Evolutionary conservation across 64 coral and sea anemone species (phyloP).

Genomic region (Dendronephthya gigantea): DNA sequence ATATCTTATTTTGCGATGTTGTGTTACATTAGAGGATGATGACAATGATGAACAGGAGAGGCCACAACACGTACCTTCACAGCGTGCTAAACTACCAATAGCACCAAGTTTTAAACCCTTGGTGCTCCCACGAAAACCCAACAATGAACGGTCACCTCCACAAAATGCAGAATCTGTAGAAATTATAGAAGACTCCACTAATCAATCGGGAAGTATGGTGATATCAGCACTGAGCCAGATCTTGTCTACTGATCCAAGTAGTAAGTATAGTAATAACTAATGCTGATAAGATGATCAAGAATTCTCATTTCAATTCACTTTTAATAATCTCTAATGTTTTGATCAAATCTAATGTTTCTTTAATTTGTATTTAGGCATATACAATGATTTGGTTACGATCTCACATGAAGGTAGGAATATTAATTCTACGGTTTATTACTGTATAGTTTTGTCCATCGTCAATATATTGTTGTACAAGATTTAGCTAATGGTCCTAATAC

Average conservation of each 20-base stretch:
- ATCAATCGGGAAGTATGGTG: not conserved
- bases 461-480: not conserved
- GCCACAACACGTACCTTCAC: not conserved
- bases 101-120: slow-evolving; percentile 12
- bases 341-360: not conserved
- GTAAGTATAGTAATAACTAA: not conserved
- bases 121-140: not conserved
- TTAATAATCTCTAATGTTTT: not conserved
- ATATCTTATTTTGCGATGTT: not conserved
- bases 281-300: not conserved
- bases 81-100: not conserved
- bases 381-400: not conserved
- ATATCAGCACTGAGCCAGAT: not conserved
- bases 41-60: slow-evolving; percentile 1
- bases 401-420: not conserved
- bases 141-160: not conserved
- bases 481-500: not conserved
- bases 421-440: not conserved
- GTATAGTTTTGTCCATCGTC: not conserved
- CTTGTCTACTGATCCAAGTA: not conserved
- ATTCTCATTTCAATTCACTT: not conserved
- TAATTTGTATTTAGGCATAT: slow-evolving; percentile 8
- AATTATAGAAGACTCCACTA: not conserved
- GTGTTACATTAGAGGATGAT: not conserved
- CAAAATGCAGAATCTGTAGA: not conserved